Evolutionary conservation across 2,797 vertebrate genomes (phyloP).

Genomic region (Pipistrellus pipistrellus): DNA sequence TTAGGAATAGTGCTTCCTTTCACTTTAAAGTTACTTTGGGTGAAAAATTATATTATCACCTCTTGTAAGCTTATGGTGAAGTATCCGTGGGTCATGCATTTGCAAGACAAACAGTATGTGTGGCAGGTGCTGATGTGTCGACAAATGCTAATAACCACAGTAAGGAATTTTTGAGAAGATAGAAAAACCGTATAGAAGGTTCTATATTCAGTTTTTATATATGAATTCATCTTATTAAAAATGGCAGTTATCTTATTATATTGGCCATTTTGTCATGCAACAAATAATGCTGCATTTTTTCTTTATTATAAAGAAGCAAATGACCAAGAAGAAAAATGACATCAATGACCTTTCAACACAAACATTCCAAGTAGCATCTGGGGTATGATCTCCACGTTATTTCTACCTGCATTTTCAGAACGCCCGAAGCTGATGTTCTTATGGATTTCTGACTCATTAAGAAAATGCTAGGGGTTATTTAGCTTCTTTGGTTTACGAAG

Average conservation of each 20-base stretch:
- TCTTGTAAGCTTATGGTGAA: background rate
- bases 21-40: background rate
- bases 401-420: constrained; percentile 10
- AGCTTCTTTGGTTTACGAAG: constrained; percentile 42
- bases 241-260: background rate
- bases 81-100: background rate
- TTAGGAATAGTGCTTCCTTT: background rate
- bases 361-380: background rate
- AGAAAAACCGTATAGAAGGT: background rate
- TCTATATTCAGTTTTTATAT: background rate
- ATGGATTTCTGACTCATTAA: background rate
- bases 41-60: background rate
- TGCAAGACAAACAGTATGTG: background rate
- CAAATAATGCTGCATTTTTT: constrained; percentile 16
- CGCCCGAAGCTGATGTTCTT: background rate
- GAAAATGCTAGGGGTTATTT: constrained; percentile 39
- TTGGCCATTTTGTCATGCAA: constrained; percentile 37
- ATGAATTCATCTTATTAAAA: constrained; percentile 21
- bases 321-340: constrained; percentile 27
- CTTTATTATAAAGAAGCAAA: constrained; percentile 27
- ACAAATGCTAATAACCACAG: background rate
- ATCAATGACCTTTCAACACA: background rate
- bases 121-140: background rate
- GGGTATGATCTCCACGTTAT: background rate
- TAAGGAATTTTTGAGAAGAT: background rate